These are phyloP conservation scores for Drosophila nr. medialis DNA, from an alignment of 2,888 invertebrate species.

Conservation along the genomic window DNA sequence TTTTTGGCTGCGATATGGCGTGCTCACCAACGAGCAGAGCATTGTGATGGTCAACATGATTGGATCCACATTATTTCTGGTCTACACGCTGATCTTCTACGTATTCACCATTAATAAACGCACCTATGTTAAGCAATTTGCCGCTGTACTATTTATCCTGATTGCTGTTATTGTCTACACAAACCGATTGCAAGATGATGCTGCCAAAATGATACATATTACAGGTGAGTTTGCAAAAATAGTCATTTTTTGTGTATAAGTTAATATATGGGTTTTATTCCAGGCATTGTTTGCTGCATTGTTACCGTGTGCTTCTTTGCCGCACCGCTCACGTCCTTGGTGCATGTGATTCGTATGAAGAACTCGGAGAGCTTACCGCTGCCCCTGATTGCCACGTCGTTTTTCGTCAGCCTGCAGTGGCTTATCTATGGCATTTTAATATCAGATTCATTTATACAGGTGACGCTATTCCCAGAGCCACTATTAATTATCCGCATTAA, in stretches of 20 bases:
- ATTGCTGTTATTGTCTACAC: constrained; percentile 87
- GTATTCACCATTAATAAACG: constrained; percentile 90
- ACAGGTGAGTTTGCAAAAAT: constrained; percentile 86
- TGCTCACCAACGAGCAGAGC: constrained; percentile 89
- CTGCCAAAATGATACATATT: constrained; percentile 86
- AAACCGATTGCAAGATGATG: constrained; percentile 86
- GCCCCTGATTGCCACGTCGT: constrained; percentile 93
- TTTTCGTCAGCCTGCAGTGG: constrained; percentile 94
- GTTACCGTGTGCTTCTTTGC: constrained; percentile 93
- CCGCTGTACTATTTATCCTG: constrained; percentile 86
- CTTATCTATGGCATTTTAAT: constrained; percentile 92
- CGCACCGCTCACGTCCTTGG: constrained; percentile 91
- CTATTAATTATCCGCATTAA: constrained; percentile 1
- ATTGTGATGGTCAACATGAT: constrained; percentile 91
- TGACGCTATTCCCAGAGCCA: constrained; percentile 80
- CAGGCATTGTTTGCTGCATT: constrained; percentile 88
- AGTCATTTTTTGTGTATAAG: not conserved
- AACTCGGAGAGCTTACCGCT: constrained; percentile 95
- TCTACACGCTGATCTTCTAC: constrained; percentile 90
- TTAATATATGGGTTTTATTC: not conserved
- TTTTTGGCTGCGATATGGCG: constrained; percentile 93
- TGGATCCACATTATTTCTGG: constrained; percentile 89
- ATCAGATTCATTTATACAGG: constrained; percentile 92
- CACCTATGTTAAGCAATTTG: constrained; percentile 87
- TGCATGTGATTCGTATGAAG: constrained; percentile 92